phyloP scores from a whole-genome alignment of 2,888 invertebrate genomes.

The Cistogaster globosa region DNA sequence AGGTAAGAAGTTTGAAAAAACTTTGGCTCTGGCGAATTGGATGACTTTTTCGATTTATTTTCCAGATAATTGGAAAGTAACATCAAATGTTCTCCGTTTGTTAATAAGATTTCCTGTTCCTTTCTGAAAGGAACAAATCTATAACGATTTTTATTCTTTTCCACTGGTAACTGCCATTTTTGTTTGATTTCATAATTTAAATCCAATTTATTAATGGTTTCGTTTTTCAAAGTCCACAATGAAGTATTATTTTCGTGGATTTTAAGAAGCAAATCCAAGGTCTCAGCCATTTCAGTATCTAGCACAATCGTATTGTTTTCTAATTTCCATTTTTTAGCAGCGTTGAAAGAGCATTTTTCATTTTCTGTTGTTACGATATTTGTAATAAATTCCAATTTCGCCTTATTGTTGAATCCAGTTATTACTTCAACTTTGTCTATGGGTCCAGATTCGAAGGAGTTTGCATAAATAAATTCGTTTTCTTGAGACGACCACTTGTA shows the following conservation, averaged over 20 bases:
- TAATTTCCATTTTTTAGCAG: constrained; percentile 77
- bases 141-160: constrained; percentile 59
- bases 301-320: constrained; percentile 3
- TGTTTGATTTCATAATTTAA: constrained; percentile 13
- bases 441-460: constrained; percentile 82
- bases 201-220: constrained; percentile 44
- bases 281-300: not conserved
- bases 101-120: constrained; percentile 78
- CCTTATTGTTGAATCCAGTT: constrained; percentile 66
- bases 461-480: constrained; percentile 76
- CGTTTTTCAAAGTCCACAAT: constrained; percentile 20
- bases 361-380: constrained; percentile 73
- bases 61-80: constrained; percentile 50
- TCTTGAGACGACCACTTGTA: constrained; percentile 81
- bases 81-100: constrained; percentile 80
- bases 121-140: constrained; percentile 73
- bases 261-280: not conserved
- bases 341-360: constrained; percentile 74
- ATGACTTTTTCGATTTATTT: constrained; percentile 23
- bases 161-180: constrained; percentile 28
- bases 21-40: not conserved
- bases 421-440: constrained; percentile 82
- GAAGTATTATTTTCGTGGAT: not conserved
- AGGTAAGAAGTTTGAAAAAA: not conserved
- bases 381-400: constrained; percentile 79